phyloP scores from a whole-genome alignment of 2,888 invertebrate species.

The Ennomos erosarius region DNA sequence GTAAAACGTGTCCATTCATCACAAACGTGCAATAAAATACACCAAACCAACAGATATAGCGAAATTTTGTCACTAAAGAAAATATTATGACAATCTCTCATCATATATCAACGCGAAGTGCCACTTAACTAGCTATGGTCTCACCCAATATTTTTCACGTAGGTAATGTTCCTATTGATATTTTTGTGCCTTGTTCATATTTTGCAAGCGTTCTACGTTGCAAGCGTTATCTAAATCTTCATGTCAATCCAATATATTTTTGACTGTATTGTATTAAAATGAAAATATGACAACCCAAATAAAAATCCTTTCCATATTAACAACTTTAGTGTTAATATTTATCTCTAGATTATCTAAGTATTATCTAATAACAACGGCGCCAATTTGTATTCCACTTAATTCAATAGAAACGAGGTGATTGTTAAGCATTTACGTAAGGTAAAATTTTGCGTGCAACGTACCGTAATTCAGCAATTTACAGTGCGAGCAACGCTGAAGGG shows the following conservation, averaged over 20 bases:
- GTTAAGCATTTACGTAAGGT: slow-evolving; percentile 32
- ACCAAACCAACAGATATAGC: slow-evolving; percentile 16
- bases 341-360: background rate
- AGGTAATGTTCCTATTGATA: slow-evolving; percentile 20
- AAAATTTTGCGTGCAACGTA: slow-evolving; percentile 31
- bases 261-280: background rate
- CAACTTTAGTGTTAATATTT: slow-evolving; percentile 12
- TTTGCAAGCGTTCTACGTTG: slow-evolving; percentile 6
- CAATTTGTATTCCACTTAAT: slow-evolving; percentile 28
- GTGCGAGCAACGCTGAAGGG: slow-evolving; percentile 27
- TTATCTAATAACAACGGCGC: slow-evolving; percentile 19
- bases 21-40: slow-evolving; percentile 19
- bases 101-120: slow-evolving; percentile 41
- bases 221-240: background rate
- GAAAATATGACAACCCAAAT: background rate
- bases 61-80: slow-evolving; percentile 24
- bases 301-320: slow-evolving; percentile 1
- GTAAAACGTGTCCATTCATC: slow-evolving; percentile 17
- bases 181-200: slow-evolving; percentile 8
- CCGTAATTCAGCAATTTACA: slow-evolving; percentile 32
- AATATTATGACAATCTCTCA: slow-evolving; percentile 33
- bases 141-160: slow-evolving; percentile 26
- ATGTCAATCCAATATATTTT: no score
- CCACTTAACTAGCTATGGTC: slow-evolving; percentile 35
- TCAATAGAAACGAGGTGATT: slow-evolving; percentile 33